Evolutionary conservation across 2,888 invertebrate species (phyloP), one percentile per base, ranked within the genome.

Genomic region (Drosophila nigricruria): DNA sequence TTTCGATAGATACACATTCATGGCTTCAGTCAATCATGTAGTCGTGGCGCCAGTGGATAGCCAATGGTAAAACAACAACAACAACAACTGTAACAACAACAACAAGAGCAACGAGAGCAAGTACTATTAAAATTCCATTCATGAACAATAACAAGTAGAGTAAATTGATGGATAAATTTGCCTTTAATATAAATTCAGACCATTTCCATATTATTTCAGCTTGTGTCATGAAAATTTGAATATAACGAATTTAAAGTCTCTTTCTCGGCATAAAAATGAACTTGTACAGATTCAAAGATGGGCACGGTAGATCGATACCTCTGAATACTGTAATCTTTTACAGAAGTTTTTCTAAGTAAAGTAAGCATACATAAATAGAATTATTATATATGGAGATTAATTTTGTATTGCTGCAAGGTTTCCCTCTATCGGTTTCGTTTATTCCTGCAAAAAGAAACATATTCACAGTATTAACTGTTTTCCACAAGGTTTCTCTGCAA

Each of bases 1-100:
- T 62, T 76, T 42, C 67, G 42, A 45, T 54, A 66, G 50, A 66
- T 57, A 50, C 53, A 70, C 34, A 75, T 67, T 56, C 72, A 67
- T 66, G 75, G 34, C 62, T 63, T 66, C 61, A 53, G 59, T 79
- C 68, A 64, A 75, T 75, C 70, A 82, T 74, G 75, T 27, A 73
- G 56, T 42, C 54, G 45, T 64, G 87, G 81, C 87, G 82, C 87
- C 82, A 86, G 58, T 45, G 81, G 63, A 62, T 70, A 54, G 66
- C 54, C 50, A 53, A 45, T 45, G n/a, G 50, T 52, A 42, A 14
- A 40, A 65, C 68, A 58, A 65, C 59, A 65, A 34, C 49, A 30
- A 2, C 10, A 25, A 30, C 42, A 50, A 8, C 30, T n/a, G 32
- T 36, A 36, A 52, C 52, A 63, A 16, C n/a, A 18, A 4, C 38